Percentiles rank a stretch among this genome's conserved stretches.
These are phyloP conservation scores for Takifugu ocellatus DNA, from an alignment of 2,797 vertebrate genomes.

Conservation along the genomic window DNA sequence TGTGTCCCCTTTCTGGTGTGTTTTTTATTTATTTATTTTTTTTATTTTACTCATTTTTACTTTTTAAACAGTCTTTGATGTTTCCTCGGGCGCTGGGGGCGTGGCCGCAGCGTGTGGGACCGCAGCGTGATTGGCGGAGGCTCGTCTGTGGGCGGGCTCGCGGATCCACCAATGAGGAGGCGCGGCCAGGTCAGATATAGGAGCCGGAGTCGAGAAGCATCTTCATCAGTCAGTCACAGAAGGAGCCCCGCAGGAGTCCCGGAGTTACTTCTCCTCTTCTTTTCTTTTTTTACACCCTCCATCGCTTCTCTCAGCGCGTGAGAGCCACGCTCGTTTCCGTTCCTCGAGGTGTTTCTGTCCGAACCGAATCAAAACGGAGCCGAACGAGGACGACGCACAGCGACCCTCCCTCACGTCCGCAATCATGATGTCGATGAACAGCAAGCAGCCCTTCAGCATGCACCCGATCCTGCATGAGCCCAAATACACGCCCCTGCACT, in stretches of 20 bases:
- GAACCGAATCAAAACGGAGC: slow-evolving; percentile 51
- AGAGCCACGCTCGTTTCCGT: slow-evolving; percentile 9
- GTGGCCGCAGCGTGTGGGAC: slow-evolving; percentile 17
- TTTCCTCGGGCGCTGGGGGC: slow-evolving; percentile 17
- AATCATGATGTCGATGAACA: slow-evolving; percentile 96
- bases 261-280: slow-evolving; percentile 39
- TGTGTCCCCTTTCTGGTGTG: no score
- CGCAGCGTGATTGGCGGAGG: slow-evolving; percentile 42
- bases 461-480: slow-evolving; percentile 91
- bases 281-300: background rate
- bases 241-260: slow-evolving; percentile 37
- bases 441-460: slow-evolving; percentile 92
- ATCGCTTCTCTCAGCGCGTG: background rate
- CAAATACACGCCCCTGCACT: slow-evolving; percentile 88
- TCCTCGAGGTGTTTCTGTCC: slow-evolving; percentile 32
- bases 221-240: slow-evolving; percentile 57
- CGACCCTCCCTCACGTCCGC: slow-evolving; percentile 65
- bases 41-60: background rate
- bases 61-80: slow-evolving; percentile 16
- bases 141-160: slow-evolving; percentile 16
- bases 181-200: slow-evolving; percentile 64
- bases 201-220: slow-evolving; percentile 61
- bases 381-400: slow-evolving; percentile 54
- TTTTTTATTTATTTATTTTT: no score
- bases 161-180: slow-evolving; percentile 50